phyloP scores from a whole-genome alignment of 2,113 vertebrate genomes.

The Podocnemis expansa region DNA sequence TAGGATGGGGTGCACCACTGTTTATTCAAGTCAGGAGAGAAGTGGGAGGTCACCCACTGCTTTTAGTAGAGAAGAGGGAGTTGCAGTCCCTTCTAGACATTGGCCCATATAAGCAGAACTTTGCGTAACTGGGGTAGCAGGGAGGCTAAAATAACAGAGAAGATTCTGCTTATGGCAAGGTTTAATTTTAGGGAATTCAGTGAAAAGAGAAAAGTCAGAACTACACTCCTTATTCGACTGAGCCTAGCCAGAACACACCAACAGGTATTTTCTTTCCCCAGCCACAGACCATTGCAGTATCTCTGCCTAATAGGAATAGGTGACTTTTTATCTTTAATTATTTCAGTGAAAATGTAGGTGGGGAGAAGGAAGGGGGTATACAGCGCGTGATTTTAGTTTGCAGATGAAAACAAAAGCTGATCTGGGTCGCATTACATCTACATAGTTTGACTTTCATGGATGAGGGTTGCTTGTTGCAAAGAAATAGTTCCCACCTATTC shows the following conservation, averaged over 20 bases:
- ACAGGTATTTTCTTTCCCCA: not conserved
- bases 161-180: not conserved
- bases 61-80: not conserved
- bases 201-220: not conserved
- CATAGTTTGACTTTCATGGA: not conserved
- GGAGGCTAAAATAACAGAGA: too few species aligned
- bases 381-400: not conserved
- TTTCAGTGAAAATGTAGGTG: not conserved
- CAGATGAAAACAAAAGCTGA: not conserved
- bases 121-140: not conserved
- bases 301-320: not conserved
- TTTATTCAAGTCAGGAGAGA: not conserved
- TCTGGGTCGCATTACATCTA: not conserved
- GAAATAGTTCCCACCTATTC: not conserved
- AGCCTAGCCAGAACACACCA: not conserved
- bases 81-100: not conserved
- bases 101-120: not conserved
- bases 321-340: not conserved
- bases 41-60: not conserved
- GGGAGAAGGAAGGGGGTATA: not conserved
- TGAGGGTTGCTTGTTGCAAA: not conserved
- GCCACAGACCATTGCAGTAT: not conserved
- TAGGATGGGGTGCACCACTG: not conserved
- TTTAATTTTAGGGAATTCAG: not conserved
- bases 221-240: not conserved